phyloP scores from a whole-genome alignment of 2,797 vertebrate genomes.

The Hylomyscus alleni region DNA sequence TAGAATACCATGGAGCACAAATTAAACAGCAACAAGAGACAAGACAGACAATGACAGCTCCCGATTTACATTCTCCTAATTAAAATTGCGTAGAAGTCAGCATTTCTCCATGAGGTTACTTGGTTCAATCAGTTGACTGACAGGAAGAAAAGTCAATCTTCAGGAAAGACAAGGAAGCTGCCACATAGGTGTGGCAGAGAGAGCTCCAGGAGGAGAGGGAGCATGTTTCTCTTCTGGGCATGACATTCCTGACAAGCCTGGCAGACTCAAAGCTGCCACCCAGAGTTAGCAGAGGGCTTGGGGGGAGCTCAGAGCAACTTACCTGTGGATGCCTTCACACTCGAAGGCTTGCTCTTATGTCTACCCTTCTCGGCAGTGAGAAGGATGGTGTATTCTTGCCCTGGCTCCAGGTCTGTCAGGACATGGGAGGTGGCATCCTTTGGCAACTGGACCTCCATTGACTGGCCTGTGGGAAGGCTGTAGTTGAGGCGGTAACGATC shows the following conservation, averaged over 20 bases:
- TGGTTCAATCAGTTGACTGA: background rate
- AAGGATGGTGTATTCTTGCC: conserved; percentile 93
- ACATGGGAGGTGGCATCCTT: conserved; percentile 90
- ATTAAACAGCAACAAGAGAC: conserved; percentile 44
- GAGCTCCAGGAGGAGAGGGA: background rate
- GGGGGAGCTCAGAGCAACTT: conserved; percentile 78
- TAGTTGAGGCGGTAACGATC: conserved; percentile 93
- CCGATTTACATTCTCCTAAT: background rate
- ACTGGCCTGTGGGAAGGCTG: conserved; percentile 88
- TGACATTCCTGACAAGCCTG: background rate
- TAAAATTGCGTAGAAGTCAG: background rate
- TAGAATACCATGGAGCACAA: background rate
- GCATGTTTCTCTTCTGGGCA: rapidly evolving
- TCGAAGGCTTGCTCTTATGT: conserved; percentile 92
- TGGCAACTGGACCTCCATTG: conserved; percentile 89
- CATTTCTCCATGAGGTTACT: background rate
- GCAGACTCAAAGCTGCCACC: too few species aligned
- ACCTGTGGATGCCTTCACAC: conserved; percentile 93
- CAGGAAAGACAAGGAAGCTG: background rate
- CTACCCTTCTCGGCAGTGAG: conserved; percentile 94
- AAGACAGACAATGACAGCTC: rapidly evolving
- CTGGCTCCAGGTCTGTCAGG: conserved; percentile 91
- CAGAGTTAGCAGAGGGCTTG: background rate
- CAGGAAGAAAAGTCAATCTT: background rate
- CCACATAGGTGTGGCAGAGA: background rate